These are phyloP conservation scores for Vulpes lagopus DNA, from an alignment of 2,113 vertebrate species.

Conservation along the genomic window DNA sequence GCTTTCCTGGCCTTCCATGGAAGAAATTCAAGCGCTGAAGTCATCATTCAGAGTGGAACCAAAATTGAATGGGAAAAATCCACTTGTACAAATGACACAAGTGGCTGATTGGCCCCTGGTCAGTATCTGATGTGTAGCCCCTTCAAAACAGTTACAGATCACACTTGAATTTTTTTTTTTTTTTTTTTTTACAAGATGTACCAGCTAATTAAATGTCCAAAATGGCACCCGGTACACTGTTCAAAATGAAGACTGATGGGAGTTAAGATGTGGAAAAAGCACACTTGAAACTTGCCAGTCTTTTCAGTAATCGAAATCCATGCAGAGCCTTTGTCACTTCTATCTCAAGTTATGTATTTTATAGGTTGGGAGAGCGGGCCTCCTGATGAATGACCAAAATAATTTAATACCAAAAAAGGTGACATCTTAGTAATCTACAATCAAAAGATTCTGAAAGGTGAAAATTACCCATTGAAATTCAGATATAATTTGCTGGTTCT, in stretches of 20 bases:
- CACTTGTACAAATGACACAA: conserved; percentile 68
- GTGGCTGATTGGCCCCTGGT: conserved; percentile 1
- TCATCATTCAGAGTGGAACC: conserved; percentile 60
- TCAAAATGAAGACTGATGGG: conserved; percentile 45
- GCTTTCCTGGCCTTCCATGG: conserved; percentile 64
- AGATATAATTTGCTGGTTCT: conserved; percentile 39
- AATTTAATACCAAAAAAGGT: conserved; percentile 15
- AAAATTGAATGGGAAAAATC: conserved; percentile 73
- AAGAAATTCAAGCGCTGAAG: conserved; percentile 66
- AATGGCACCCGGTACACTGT: conserved; percentile 5
- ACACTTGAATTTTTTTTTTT: not conserved
- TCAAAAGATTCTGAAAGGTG: conserved; percentile 34
- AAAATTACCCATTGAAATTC: conserved; percentile 53
- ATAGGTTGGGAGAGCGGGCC: not conserved
- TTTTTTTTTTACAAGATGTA: not conserved
- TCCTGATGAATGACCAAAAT: conserved; percentile 17
- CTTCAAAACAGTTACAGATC: not conserved
- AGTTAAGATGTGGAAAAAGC: conserved; percentile 67
- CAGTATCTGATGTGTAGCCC: conserved; percentile 23
- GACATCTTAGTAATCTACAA: conserved; percentile 7
- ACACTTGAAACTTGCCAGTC: not conserved
- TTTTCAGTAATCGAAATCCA: conserved; percentile 10
- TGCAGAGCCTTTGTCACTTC: not conserved
- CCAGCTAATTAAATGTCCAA: conserved; percentile 42
- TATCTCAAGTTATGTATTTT: not conserved